Base-by-base conservation (phyloP, 1,140 invertebrate species). In the Drosophila dunni region DNA sequence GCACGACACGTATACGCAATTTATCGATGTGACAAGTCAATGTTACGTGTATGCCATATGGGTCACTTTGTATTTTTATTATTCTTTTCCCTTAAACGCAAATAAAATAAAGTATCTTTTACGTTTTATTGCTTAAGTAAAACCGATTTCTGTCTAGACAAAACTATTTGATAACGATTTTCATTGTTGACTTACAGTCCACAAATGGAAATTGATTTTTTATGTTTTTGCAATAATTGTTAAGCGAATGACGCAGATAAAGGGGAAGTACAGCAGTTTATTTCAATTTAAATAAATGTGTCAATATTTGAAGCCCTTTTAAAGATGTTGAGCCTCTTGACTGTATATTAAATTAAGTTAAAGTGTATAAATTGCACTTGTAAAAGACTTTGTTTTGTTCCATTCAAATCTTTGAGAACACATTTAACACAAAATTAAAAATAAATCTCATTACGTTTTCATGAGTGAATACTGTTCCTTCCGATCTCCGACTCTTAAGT, bases 371-470 rank as follows among this genome's bases (percentile, higher is more conserved):
- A 29, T 29, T 29, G 24, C 24, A 29, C 4, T 29, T 29, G n/a
- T 60, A 34, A 36, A 50, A 38, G 6, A 2, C 34, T 38, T 15
- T 63, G 60, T 36, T 63, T 53, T 38, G 34, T 15, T 15, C 10
- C 33, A 53, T 64, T 70, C 60, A 82, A 70, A 54, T 42, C 51
- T 51, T 82, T 56, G 46, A 34, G 10, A 15, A 44, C 17, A 51
- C 33, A 13, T 10, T 9, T 7, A 38, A 56, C 29, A 64, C 15
- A 17, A 48, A 57, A 68, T 63, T 33, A 57, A 70, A 54, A 38
- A 56, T 69, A 64, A 75, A 63, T 40, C 78, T 72, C 69, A 86
- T 86, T 78, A 68, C 65, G 48, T 46, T 61, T 77, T 77, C 60
- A 63, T 62, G 72, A 42, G 42, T 46, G 76, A 42, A 66, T 73